Evolutionary conservation across 2,888 invertebrate species (phyloP).

Genomic region (Eremobia ochroleuca): DNA sequence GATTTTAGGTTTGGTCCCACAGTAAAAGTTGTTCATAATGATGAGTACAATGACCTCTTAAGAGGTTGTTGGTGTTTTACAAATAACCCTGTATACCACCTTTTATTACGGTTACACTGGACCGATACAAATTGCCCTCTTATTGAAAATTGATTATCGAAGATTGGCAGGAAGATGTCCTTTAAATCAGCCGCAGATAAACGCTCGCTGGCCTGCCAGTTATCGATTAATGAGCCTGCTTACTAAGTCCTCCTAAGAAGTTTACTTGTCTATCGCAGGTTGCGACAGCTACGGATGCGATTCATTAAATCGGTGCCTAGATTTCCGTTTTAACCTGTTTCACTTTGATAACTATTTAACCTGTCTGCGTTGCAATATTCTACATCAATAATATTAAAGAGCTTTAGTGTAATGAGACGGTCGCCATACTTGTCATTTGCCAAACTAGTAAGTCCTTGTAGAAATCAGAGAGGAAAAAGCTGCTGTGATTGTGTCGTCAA

Average conservation of each 20-base stretch:
- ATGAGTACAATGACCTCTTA: no score
- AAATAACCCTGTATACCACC: no score
- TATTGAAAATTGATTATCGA: slow-evolving; percentile 55
- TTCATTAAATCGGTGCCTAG: slow-evolving; percentile 86
- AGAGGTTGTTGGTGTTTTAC: no score
- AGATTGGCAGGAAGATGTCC: slow-evolving; percentile 64
- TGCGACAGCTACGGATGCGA: slow-evolving; percentile 84
- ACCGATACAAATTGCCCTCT: slow-evolving; percentile 56
- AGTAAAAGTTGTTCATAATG: no score
- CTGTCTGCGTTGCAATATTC: slow-evolving; percentile 70
- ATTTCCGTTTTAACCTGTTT: slow-evolving; percentile 88
- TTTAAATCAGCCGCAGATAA: slow-evolving; percentile 66
- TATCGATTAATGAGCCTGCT: slow-evolving; percentile 74
- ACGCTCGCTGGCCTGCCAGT: slow-evolving; percentile 60
- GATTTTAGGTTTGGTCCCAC: no score
- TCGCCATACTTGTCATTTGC: slow-evolving; percentile 17
- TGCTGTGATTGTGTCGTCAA: slow-evolving; percentile 54
- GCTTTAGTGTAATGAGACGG: slow-evolving; percentile 48
- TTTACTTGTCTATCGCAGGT: slow-evolving; percentile 72
- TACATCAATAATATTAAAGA: slow-evolving; percentile 54
- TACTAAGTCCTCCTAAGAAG: slow-evolving; percentile 67
- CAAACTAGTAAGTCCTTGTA: slow-evolving; percentile 53
- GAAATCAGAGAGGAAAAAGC: slow-evolving; percentile 41
- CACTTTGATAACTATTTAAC: slow-evolving; percentile 74
- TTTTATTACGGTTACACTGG: slow-evolving; percentile 51